phyloP scores from a whole-genome alignment of 2,797 vertebrate genomes.

The Chromobotia macracanthus region DNA sequence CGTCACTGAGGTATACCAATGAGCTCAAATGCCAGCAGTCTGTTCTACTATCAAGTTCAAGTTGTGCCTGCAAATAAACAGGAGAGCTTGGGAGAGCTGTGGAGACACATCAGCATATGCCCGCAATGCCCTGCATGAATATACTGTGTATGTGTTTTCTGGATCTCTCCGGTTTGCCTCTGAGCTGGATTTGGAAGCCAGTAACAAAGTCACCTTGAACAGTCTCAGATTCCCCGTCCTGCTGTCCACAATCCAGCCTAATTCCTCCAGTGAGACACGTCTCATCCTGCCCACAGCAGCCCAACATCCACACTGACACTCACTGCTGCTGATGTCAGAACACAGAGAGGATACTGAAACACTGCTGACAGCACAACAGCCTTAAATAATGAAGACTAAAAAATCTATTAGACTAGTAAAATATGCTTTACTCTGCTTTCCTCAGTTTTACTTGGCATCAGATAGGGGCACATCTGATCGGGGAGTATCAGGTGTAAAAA shows the following conservation, averaged over 20 bases:
- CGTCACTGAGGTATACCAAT: slow-evolving; percentile 35
- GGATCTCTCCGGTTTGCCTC: no score
- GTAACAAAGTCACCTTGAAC: slow-evolving; percentile 85
- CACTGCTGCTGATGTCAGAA: neutral
- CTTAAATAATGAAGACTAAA: no score
- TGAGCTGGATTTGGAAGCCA: slow-evolving; percentile 79
- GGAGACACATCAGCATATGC: slow-evolving; percentile 20
- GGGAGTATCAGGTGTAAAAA: no score
- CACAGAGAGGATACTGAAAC: neutral
- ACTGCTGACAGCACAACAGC: neutral
- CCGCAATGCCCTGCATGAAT: no score
- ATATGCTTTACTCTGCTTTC: no score
- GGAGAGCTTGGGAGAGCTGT: slow-evolving; percentile 31
- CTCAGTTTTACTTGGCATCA: no score
- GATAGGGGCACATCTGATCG: no score
- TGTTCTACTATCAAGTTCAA: slow-evolving; percentile 46
- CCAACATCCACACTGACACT: no score
- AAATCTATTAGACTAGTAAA: no score
- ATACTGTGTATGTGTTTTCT: slow-evolving; percentile 14
- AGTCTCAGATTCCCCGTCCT: slow-evolving; percentile 63
- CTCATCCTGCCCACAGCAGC: slow-evolving; percentile 41
- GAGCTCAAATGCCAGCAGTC: slow-evolving; percentile 41
- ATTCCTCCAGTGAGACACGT: slow-evolving; percentile 57
- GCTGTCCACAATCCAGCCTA: slow-evolving; percentile 52
- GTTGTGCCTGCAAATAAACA: slow-evolving; percentile 52